Percentiles rank a stretch among this genome's conserved stretches.
These are phyloP conservation scores for Oncorhynchus nerka DNA, from an alignment of 2,113 vertebrate genomes.

Conservation along the genomic window DNA sequence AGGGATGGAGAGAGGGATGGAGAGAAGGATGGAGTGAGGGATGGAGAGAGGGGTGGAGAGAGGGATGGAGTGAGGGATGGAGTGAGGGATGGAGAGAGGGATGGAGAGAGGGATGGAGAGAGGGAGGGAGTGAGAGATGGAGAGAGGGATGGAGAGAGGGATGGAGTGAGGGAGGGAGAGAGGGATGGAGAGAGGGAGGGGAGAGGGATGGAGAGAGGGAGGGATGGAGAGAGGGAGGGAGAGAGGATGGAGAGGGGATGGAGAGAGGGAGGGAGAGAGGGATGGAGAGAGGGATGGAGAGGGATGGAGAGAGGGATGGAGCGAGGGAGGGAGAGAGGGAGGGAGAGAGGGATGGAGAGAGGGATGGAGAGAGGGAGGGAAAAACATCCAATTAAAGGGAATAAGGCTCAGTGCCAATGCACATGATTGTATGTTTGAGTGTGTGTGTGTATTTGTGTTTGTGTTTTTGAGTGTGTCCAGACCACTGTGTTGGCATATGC, in stretches of 20 bases:
- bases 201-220: neutral
- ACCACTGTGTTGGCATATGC: neutral
- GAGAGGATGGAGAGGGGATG: neutral
- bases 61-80: neutral
- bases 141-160: neutral
- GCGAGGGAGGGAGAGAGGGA: neutral
- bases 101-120: neutral
- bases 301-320: neutral
- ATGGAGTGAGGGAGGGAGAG: too few species aligned
- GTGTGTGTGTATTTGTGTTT: neutral
- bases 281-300: neutral
- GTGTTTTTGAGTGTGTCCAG: neutral
- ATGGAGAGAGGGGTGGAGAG: neutral
- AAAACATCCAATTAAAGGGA: slow-evolving; percentile 58
- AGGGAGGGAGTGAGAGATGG: neutral
- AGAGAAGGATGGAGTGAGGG: neutral
- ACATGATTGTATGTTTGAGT: slow-evolving; percentile 1
- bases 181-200: neutral
- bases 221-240: too few species aligned
- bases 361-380: neutral
- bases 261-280: too few species aligned
- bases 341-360: too few species aligned
- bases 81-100: neutral
- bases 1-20: too few species aligned
- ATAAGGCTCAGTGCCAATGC: slow-evolving; percentile 39